phyloP scores from a whole-genome alignment of 2,797 vertebrate species.

The Poeciliopsis gracilis region DNA sequence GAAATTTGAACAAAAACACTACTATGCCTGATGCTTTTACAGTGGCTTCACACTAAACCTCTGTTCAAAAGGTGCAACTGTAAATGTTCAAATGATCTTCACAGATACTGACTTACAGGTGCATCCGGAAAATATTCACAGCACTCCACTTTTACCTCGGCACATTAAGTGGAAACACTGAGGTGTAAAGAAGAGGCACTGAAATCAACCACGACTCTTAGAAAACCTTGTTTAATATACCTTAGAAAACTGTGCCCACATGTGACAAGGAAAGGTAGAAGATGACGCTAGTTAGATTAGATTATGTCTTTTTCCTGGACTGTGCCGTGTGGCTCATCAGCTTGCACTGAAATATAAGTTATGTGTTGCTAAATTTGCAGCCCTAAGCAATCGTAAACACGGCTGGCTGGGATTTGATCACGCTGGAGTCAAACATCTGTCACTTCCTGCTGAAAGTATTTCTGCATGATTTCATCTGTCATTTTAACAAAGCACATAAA shows the following conservation, averaged over 20 bases:
- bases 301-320: background rate
- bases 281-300: background rate
- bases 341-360: slow-evolving; percentile 2
- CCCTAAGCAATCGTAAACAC: slow-evolving; percentile 3
- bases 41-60: background rate
- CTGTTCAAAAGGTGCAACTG: background rate
- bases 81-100: background rate
- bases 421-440: slow-evolving; percentile 39
- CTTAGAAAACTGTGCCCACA: background rate
- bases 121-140: background rate
- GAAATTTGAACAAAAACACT: background rate
- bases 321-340: background rate
- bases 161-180: background rate
- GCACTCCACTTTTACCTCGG: background rate
- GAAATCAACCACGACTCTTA: background rate
- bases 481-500: slow-evolving; percentile 44
- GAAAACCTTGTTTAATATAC: background rate
- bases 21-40: background rate
- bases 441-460: slow-evolving; percentile 35
- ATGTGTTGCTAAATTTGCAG: slow-evolving; percentile 4
- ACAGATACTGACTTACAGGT: background rate
- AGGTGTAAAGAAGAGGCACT: background rate
- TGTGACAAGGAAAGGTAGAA: background rate
- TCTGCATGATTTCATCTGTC: slow-evolving; percentile 41
- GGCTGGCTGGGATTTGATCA: slow-evolving; percentile 20